Percentiles rank a stretch among this genome's conserved stretches.
These are phyloP conservation scores for Dipodomys ordii DNA, from an alignment of 2,113 vertebrate genomes.

Conservation along the genomic window DNA sequence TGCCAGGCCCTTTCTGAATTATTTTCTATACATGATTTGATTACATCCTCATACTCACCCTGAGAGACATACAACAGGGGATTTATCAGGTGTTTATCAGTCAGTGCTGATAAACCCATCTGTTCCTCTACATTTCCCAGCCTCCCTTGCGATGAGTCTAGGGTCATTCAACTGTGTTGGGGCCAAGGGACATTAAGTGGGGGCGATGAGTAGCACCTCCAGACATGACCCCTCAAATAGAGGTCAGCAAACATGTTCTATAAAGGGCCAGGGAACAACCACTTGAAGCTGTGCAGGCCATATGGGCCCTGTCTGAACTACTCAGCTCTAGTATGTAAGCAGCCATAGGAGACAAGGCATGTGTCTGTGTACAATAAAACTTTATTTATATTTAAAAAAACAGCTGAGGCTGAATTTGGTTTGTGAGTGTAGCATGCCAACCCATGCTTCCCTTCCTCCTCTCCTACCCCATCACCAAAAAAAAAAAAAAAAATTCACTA, in stretches of 20 bases:
- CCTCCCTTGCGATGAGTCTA: background rate
- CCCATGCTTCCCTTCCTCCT: background rate
- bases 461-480: background rate
- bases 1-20: background rate
- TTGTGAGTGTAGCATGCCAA: background rate
- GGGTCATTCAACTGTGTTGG: background rate
- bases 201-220: background rate
- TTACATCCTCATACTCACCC: background rate
- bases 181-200: background rate
- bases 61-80: background rate
- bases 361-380: constrained; percentile 12
- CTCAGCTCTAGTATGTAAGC: background rate
- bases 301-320: background rate
- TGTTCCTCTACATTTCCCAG: background rate
- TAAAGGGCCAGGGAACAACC: background rate
- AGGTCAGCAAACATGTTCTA: background rate
- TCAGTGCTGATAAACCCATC: background rate
- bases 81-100: too few species aligned
- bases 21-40: background rate
- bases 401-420: background rate
- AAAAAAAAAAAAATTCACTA: background rate
- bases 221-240: background rate
- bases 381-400: constrained; percentile 18
- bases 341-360: background rate
- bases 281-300: background rate